A percentile compares a stretch with the other conserved stretches of the same genome.
phyloP scores from a whole-genome alignment of 2,888 invertebrate species.

The Hemithea aestivaria region DNA sequence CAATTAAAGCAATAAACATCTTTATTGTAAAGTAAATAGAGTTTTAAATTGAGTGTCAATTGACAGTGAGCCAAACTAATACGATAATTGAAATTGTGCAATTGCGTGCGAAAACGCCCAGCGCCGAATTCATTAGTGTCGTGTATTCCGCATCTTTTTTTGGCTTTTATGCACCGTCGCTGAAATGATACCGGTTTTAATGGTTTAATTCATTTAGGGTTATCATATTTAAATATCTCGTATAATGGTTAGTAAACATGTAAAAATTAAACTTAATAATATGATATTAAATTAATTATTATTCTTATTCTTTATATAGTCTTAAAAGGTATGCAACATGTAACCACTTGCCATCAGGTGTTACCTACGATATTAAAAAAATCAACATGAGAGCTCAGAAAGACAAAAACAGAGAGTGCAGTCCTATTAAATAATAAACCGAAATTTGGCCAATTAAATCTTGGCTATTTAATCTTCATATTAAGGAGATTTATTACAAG shows the following conservation, averaged over 20 bases:
- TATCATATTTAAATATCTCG: constrained; percentile 28
- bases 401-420: too few species aligned
- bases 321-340: too few species aligned
- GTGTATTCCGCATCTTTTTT: constrained; percentile 63
- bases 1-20: constrained; percentile 2
- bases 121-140: constrained; percentile 71
- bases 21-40: constrained; percentile 9
- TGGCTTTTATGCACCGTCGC: constrained; percentile 48
- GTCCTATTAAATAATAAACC: too few species aligned
- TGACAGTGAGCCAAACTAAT: constrained; percentile 58
- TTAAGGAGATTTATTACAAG: too few species aligned
- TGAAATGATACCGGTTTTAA: constrained; percentile 58
- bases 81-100: constrained; percentile 80
- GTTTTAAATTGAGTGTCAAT: constrained; percentile 9
- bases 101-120: constrained; percentile 75
- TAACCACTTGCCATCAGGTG: too few species aligned
- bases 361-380: too few species aligned
- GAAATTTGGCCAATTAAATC: too few species aligned
- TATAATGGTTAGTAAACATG: too few species aligned
- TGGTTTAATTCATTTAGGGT: constrained; percentile 61
- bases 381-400: too few species aligned
- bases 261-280: too few species aligned
- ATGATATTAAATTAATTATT: too few species aligned
- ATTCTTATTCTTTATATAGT: too few species aligned
- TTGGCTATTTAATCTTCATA: constrained; percentile 30